Evolutionary conservation across 2,113 vertebrate genomes (phyloP), one percentile per base, ranked within the genome.

Genomic region (Macquaria ambigua): DNA sequence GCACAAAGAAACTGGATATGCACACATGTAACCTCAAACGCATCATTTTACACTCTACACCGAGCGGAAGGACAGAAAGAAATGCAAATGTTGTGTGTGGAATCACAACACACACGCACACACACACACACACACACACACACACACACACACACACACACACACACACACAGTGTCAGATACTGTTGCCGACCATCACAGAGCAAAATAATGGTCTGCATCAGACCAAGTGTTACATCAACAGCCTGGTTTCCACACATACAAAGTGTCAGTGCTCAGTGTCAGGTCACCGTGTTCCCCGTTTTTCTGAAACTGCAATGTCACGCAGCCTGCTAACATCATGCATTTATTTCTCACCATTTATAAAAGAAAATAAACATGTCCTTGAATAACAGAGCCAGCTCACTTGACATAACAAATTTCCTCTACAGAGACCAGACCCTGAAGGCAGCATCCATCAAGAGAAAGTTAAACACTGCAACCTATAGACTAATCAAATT

Each of bases 231-330:
- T 37, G 64, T 72, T 68, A 67, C 25, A 82, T 72, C 59, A 82
- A 56, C 23, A 0, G 9, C 55, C 55, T 25, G 16, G 25, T 72
- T 59, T 71, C 41, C 59, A 73, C 67, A 59, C 23, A 72, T 6
- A 63, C 14, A 67, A 21, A 67, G 46, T 46, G 46, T 12, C 43
- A 12, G 43, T 43, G 1, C 23, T 56, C 52, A 21, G 62, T 61
- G 66, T 23, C 31, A 41, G 61, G 52, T 84, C 70, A 84, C 25
- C 15, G 34, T 79, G 75, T 68, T 71, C 69, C 25, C 52, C 8
- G 31, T 23, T 41, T 23, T 11, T 46, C 43, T 70, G 25, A 37
- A 77, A 5, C 66, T 70, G 41, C 58, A 34, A 8, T 46, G 37
- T 41, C 83, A 61, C 15, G 15, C 6, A 25, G 68, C 50, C 68